phyloP scores from a whole-genome alignment of 2,888 invertebrate genomes.

The Branchipolynoe longqiensis region DNA sequence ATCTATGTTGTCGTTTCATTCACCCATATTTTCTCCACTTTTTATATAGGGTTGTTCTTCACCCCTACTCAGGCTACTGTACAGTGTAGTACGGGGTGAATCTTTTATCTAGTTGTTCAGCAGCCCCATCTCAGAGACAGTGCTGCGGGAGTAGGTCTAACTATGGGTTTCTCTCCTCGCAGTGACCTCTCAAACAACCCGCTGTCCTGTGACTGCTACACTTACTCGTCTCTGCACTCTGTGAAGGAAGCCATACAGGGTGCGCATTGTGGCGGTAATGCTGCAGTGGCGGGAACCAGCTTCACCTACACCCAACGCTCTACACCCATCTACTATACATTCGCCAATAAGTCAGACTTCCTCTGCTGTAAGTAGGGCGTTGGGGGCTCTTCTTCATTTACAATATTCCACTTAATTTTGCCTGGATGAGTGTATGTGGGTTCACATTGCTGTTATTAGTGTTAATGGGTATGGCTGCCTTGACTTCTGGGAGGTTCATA shows the following conservation, averaged over 20 bases:
- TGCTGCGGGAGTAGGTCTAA: not conserved
- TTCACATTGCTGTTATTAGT: too few species aligned
- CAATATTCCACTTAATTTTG: too few species aligned
- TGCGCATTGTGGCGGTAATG: slow-evolving; percentile 65
- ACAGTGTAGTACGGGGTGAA: too few species aligned
- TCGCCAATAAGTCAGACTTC: slow-evolving; percentile 61
- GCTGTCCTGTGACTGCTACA: slow-evolving; percentile 69
- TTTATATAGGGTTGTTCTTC: too few species aligned
- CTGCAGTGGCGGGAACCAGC: slow-evolving; percentile 58
- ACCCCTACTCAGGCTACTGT: too few species aligned
- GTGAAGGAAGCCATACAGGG: slow-evolving; percentile 61
- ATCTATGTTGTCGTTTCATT: too few species aligned
- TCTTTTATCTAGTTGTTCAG: too few species aligned
- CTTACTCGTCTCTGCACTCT: slow-evolving; percentile 64
- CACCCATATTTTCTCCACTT: too few species aligned
- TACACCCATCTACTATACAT: slow-evolving; percentile 63
- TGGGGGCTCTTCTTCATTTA: not conserved
- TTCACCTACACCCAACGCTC: slow-evolving; percentile 57
- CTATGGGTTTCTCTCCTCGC: not conserved
- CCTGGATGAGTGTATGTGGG: too few species aligned
- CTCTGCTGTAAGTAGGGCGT: slow-evolving; percentile 65
- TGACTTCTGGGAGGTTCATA: too few species aligned
- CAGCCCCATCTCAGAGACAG: too few species aligned
- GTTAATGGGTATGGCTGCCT: too few species aligned
- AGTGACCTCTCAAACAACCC: slow-evolving; percentile 61